Conservation (phyloP, 2,888 invertebrate genomes). For the Hermodice carunculata region DNA sequence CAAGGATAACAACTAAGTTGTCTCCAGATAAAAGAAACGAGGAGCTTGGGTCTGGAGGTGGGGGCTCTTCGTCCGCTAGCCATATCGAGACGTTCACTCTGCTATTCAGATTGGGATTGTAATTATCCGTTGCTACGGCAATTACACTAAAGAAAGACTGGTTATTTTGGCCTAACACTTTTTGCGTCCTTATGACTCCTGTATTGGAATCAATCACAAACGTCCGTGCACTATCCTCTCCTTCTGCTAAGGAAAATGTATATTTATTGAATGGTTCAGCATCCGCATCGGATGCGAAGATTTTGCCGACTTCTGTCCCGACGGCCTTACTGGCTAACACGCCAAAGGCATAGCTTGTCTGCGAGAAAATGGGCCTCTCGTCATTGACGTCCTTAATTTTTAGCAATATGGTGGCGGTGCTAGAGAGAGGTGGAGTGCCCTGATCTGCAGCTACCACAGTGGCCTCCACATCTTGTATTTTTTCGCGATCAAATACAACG, state of each 20-base stretch:
- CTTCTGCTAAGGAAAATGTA: conserved; percentile 24
- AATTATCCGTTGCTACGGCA: conserved; percentile 20
- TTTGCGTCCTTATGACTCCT: conserved; percentile 29
- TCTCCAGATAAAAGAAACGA: too few species aligned
- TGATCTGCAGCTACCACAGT: conserved; percentile 29
- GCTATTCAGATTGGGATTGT: conserved; percentile 19
- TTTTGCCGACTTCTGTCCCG: conserved; percentile 25
- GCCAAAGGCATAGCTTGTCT: conserved; percentile 25
- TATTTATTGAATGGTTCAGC: conserved; percentile 20
- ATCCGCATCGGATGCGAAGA: conserved; percentile 32
- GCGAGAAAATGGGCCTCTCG: conserved; percentile 30
- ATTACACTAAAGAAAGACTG: conserved; percentile 24
- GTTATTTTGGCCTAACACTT: conserved; percentile 32
- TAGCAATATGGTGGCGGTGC: conserved; percentile 20
- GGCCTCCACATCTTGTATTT: conserved; percentile 18
- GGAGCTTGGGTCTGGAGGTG: too few species aligned
- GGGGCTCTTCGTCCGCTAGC: conserved; percentile 34
- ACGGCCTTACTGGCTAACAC: conserved; percentile 28
- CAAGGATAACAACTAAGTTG: too few species aligned
- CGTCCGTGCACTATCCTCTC: too few species aligned
- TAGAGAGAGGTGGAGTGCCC: conserved; percentile 21
- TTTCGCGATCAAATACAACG: conserved; percentile 32
- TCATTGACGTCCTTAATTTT: conserved; percentile 34
- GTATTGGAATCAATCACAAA: conserved; percentile 30
- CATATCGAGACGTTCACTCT: conserved; percentile 33